A percentile compares a stretch with the other conserved stretches of the same genome.
Evolutionary conservation across 2,113 vertebrate species (phyloP).

Genomic region (Apteryx owenii): DNA sequence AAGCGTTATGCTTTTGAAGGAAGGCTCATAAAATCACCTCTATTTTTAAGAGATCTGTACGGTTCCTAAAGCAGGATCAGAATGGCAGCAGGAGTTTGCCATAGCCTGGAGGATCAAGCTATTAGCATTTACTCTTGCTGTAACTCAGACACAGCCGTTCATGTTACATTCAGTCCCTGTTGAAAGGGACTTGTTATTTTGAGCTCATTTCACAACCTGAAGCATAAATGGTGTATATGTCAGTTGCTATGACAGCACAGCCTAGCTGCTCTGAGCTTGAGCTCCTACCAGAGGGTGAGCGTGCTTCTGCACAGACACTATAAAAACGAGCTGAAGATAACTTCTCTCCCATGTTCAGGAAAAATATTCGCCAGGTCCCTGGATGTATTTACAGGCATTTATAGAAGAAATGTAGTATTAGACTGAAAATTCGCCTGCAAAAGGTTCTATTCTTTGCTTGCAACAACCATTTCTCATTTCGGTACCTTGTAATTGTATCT

Average conservation of each 20-base stretch:
- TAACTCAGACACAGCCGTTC: background rate
- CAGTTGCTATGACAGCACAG: conserved; percentile 59
- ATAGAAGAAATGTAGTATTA: background rate
- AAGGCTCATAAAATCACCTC: background rate
- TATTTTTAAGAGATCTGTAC: background rate
- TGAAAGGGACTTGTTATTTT: background rate
- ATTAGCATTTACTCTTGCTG: background rate
- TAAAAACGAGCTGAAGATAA: background rate
- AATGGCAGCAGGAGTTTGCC: background rate
- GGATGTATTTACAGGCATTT: background rate
- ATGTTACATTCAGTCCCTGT: background rate
- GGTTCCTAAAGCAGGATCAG: background rate
- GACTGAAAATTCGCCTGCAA: background rate
- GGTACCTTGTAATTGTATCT: background rate
- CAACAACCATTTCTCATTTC: background rate
- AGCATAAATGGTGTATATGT: background rate
- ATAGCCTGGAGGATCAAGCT: background rate
- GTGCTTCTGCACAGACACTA: background rate
- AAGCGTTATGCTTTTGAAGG: background rate
- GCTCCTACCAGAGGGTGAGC: background rate
- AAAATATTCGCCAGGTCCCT: background rate
- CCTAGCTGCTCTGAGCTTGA: background rate
- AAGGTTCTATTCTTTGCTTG: background rate
- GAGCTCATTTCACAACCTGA: background rate
- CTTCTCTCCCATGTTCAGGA: background rate